Percentiles rank a stretch among this genome's conserved stretches.
phyloP scores from a whole-genome alignment of 2,797 vertebrate species.

The Gymnocypris eckloni region DNA sequence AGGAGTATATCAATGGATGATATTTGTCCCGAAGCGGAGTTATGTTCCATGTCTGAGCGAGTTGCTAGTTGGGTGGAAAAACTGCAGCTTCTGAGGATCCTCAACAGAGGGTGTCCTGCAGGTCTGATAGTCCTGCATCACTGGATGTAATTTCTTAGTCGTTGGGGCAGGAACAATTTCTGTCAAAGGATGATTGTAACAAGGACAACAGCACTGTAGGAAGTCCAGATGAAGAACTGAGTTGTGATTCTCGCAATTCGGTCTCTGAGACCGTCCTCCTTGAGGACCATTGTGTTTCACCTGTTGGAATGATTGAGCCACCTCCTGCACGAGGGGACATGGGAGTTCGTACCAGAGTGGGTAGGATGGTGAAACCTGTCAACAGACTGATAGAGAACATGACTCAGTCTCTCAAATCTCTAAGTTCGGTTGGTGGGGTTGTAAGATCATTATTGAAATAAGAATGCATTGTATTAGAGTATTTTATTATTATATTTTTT shows the following conservation, averaged over 20 bases:
- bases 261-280: neutral
- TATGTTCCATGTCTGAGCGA: neutral
- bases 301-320: neutral
- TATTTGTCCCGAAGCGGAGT: neutral
- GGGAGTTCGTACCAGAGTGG: neutral
- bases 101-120: neutral
- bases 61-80: neutral
- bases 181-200: neutral
- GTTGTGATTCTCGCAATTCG: neutral
- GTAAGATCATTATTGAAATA: neutral
- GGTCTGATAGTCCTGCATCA: neutral
- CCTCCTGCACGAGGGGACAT: neutral
- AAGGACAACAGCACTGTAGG: neutral
- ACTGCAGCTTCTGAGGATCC: too few relatives aligned
- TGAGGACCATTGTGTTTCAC: neutral
- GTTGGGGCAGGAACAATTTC: neutral
- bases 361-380: neutral
- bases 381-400: constrained; percentile 10
- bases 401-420: neutral
- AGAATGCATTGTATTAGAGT: neutral
- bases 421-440: neutral
- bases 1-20: neutral
- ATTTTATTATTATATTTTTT: too few relatives aligned
- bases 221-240: neutral
- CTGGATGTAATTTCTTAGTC: neutral